Base-by-base conservation (phyloP, 2,888 invertebrate genomes). In the Oasisia sp. region DNA sequence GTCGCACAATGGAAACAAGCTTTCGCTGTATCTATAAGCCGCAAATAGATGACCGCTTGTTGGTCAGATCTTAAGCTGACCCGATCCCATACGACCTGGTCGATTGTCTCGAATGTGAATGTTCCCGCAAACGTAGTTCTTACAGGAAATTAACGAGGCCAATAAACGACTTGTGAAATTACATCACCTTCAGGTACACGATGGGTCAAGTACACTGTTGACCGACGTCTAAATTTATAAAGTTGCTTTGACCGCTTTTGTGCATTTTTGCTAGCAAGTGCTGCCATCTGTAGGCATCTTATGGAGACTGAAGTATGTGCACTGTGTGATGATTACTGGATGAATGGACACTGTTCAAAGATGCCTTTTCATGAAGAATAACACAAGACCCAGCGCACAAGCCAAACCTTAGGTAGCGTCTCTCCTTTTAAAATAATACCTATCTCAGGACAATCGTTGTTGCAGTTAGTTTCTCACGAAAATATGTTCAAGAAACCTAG, bases 201-300 rank as follows among this genome's bases (percentile, higher is more conserved):
- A 27, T 19, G 74, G 14, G 27, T 27, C 27, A 0, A n/a, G n/a
- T 27, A 74, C 27, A n/a, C 74, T 27, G 74, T 74, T 74, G 74
- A 74, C 27, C 74, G 74, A 74, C 74, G 14, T 74, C n/a, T 19
- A 74, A 74, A 74, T 74, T 74, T 74, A 74, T 7, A 7, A 19
- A 27, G 74, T 27, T 74, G 74, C 74, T 74, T 74, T 74, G 74
- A 74, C 27, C 3, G 74, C 74, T 74, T 74, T 74, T 74, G 74
- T 74, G 74, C n/a, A 74, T 74, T 74, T 74, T 74, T 74, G n/a
- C 74, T 74, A 74, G n/a, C 74, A 74, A 74, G 27, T 74, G 74
- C 74, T 74, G 74, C 74, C 74, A 74, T 74, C 27, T 74, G 74
- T 74, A 74, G 2, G 74, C 74, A 74, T 19, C 27, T 74, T n/a